phyloP scores from a whole-genome alignment of 1,140 invertebrate genomes.

The Drosophila orosa region DNA sequence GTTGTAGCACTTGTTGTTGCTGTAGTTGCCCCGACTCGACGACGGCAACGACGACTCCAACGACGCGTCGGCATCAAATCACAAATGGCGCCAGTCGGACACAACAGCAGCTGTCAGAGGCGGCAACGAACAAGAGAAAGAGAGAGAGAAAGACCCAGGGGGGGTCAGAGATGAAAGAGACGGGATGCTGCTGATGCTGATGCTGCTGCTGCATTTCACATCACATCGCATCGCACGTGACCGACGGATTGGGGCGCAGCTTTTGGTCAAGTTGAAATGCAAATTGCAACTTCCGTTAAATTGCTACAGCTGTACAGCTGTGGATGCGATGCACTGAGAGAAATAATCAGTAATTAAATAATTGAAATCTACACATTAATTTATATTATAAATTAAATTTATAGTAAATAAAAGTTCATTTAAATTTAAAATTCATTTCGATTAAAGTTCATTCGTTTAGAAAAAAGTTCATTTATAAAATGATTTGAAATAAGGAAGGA shows the following conservation, averaged over 20 bases:
- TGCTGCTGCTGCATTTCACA: constrained; percentile 24
- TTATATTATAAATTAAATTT: no score
- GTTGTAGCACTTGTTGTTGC: constrained; percentile 16
- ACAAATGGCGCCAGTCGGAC: constrained; percentile 68
- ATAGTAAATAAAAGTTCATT: background rate
- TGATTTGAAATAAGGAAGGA: no score
- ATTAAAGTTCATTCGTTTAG: background rate
- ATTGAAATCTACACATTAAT: no score
- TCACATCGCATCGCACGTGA: constrained; percentile 53
- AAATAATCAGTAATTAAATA: no score
- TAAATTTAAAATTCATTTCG: background rate
- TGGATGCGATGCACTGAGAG: constrained; percentile 10
- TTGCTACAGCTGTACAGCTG: constrained; percentile 51
- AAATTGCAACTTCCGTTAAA: constrained; percentile 81
- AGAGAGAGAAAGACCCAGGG: background rate
- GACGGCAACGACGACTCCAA: constrained; percentile 21
- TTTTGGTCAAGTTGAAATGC: constrained; percentile 79
- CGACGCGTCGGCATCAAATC: constrained; percentile 66
- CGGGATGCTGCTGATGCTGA: background rate
- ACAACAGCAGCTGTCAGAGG: constrained; percentile 31
- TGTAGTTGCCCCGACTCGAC: constrained; percentile 44
- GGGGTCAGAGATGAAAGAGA: background rate
- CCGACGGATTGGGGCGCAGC: constrained; percentile 48
- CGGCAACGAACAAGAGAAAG: constrained; percentile 9
- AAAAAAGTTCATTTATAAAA: no score